Conservation (phyloP, 2,888 invertebrate genomes). For the Mesorhabditis belari region DNA sequence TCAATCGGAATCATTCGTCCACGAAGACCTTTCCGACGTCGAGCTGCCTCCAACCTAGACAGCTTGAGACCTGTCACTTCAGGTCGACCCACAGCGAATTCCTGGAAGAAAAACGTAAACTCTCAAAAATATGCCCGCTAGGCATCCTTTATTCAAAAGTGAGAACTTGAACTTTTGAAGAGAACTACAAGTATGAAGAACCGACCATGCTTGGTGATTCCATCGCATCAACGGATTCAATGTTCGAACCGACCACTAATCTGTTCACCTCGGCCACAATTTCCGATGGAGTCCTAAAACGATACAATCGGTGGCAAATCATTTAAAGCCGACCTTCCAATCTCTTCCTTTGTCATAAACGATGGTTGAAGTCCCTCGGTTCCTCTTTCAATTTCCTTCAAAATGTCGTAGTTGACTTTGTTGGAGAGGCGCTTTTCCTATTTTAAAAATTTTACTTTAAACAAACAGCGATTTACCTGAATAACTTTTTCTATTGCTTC, state of each 20-base stretch:
- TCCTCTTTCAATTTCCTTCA: conserved; percentile 55
- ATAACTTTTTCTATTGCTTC: conserved; percentile 94
- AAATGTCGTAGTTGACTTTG: conserved; percentile 94
- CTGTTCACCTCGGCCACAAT: background rate
- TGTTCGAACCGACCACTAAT: background rate
- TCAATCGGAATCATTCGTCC: too few relatives aligned
- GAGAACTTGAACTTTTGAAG: background rate
- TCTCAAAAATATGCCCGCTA: too few relatives aligned
- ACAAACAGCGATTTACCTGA: conserved; percentile 55
- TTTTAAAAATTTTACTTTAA: background rate
- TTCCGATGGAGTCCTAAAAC: background rate
- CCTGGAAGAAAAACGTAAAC: too few relatives aligned
- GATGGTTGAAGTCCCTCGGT: background rate
- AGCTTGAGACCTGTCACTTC: background rate
- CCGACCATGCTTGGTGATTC: background rate
- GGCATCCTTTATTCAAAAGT: background rate
- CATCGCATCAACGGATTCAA: background rate
- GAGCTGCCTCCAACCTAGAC: background rate
- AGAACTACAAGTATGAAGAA: background rate
- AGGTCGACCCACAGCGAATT: background rate
- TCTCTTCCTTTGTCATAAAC: background rate
- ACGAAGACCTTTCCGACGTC: background rate
- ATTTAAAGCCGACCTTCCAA: background rate
- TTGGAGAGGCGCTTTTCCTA: conserved; percentile 85
- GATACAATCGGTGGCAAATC: background rate